Percentiles rank a stretch among this genome's conserved stretches.
Evolutionary conservation across 2,888 invertebrate genomes (phyloP).

Genomic region (Cantharis flavilabris): DNA sequence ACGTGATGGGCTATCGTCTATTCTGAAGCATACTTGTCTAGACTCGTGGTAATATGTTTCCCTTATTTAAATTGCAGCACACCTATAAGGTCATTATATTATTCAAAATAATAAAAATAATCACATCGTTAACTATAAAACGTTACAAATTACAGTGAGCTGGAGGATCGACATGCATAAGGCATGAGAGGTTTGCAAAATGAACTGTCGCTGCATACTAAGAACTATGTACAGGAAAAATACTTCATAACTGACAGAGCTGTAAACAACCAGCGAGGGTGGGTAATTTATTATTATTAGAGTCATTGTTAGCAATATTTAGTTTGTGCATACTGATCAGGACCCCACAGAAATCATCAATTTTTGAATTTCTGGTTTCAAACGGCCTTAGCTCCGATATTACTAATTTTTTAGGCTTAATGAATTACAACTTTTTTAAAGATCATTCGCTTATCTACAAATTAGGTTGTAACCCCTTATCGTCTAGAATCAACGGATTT

Average conservation of each 20-base stretch:
- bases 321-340: constrained; percentile 49
- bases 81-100: constrained; percentile 44
- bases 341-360: constrained; percentile 51
- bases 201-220: constrained; percentile 39
- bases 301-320: constrained; percentile 54
- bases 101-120: constrained; percentile 46
- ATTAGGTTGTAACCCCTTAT: no score
- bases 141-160: constrained; percentile 53
- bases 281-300: constrained; percentile 55
- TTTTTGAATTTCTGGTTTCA: no score
- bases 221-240: constrained; percentile 44
- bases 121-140: constrained; percentile 49
- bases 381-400: no score
- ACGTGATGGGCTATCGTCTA: constrained; percentile 32
- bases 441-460: no score
- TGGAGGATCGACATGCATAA: constrained; percentile 48
- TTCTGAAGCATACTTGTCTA: constrained; percentile 34
- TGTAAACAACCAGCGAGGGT: constrained; percentile 47
- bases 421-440: no score
- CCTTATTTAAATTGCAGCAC: constrained; percentile 32
- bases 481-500: no score
- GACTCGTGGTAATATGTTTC: constrained; percentile 36
- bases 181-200: constrained; percentile 50
- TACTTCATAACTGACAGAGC: constrained; percentile 45
- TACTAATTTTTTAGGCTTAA: no score